phyloP scores from a whole-genome alignment of 2,888 invertebrate genomes.

The Caenorhabditis angaria region DNA sequence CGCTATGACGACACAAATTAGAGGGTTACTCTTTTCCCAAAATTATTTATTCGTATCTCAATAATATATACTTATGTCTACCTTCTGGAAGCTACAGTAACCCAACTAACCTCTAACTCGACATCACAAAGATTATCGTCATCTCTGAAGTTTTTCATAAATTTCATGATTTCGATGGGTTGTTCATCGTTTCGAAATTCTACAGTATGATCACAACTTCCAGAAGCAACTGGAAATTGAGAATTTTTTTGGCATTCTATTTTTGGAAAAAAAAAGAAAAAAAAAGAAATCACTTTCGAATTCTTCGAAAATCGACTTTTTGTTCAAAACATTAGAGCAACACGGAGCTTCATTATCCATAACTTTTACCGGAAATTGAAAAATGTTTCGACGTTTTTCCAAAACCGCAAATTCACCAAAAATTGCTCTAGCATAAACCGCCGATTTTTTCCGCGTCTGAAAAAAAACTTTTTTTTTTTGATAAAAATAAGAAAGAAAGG shows the following conservation, averaged over 20 bases:
- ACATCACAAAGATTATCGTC: conserved; percentile 58
- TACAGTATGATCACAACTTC: conserved; percentile 17
- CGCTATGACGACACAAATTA: no score
- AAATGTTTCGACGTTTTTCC: not conserved
- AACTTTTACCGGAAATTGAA: not conserved
- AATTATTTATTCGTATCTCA: no score
- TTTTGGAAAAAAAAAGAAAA: not conserved
- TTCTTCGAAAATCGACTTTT: conserved; percentile 26
- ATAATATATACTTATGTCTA: no score
- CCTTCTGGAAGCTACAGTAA: not conserved
- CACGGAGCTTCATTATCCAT: not conserved
- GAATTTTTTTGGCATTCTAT: not conserved
- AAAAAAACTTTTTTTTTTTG: not conserved
- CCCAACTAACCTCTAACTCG: conserved; percentile 52
- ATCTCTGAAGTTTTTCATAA: conserved; percentile 41
- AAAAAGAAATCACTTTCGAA: conserved; percentile 21
- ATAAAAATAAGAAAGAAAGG: not conserved
- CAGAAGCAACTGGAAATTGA: conserved; percentile 25
- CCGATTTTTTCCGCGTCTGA: not conserved
- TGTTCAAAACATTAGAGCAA: not conserved
- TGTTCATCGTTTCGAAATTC: conserved; percentile 33
- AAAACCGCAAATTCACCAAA: conserved; percentile 4
- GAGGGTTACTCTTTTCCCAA: no score
- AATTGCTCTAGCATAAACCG: not conserved
- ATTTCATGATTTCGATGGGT: conserved; percentile 27